Percentiles rank a stretch among this genome's conserved stretches.
Conservation (phyloP, 2,113 vertebrate genomes). For the Panthera uncia region DNA sequence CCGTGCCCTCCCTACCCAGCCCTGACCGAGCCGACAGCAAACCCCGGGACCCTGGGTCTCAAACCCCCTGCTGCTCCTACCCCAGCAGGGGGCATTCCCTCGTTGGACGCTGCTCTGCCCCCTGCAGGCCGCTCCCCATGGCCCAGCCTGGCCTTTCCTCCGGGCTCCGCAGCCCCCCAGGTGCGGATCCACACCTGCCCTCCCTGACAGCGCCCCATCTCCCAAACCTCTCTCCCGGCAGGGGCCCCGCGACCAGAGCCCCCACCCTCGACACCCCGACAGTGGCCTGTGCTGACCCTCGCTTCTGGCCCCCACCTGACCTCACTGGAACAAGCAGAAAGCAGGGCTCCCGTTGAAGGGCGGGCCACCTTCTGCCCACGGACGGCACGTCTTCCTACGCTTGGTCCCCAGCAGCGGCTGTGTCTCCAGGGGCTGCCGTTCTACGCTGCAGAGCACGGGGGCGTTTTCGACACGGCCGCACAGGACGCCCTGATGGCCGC, state of each 20-base stretch:
- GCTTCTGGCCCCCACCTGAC: not conserved
- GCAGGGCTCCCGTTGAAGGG: not conserved
- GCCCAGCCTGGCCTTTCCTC: accelerated
- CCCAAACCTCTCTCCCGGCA: no score
- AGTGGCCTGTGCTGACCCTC: not conserved
- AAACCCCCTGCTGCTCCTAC: not conserved
- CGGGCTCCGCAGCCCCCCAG: accelerated
- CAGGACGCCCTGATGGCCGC: not conserved
- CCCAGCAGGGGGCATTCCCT: not conserved
- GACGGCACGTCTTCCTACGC: accelerated
- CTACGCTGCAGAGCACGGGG: accelerated
- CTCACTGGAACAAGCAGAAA: not conserved
- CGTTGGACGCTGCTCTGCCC: accelerated
- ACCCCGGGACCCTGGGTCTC: not conserved
- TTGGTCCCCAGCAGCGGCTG: not conserved
- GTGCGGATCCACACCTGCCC: no score
- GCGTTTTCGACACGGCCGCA: not conserved
- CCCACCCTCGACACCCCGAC: not conserved
- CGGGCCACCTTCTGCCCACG: no score
- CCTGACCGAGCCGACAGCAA: not conserved
- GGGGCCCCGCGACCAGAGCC: accelerated
- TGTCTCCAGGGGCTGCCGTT: not conserved
- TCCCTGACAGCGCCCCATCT: no score
- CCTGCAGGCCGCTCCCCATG: accelerated
- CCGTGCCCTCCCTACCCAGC: not conserved